phyloP scores from a whole-genome alignment of 2,888 invertebrate species.

The Nomada goodeniana region DNA sequence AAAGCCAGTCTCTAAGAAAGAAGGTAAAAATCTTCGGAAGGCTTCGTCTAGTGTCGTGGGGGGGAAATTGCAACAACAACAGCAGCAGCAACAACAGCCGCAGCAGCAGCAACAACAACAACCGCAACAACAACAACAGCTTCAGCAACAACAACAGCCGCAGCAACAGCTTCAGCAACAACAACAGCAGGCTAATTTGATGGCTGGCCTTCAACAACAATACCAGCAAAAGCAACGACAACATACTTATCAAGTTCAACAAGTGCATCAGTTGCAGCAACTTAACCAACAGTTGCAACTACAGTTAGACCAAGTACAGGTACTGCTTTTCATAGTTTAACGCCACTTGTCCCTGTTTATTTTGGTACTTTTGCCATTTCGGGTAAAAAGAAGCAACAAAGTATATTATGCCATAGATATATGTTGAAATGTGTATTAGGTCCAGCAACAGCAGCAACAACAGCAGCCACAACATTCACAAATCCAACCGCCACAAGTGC shows the following conservation, averaged over 20 bases:
- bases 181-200: conserved; percentile 78
- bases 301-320: conserved; percentile 82
- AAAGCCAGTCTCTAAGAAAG: conserved; percentile 92
- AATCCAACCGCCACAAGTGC: conserved; percentile 46
- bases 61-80: conserved; percentile 76
- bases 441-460: conserved; percentile 74
- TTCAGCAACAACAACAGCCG: conserved; percentile 78
- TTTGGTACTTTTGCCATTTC: background rate
- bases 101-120: conserved; percentile 79
- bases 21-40: conserved; percentile 90
- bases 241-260: conserved; percentile 81
- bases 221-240: conserved; percentile 80
- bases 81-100: conserved; percentile 77
- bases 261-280: conserved; percentile 83
- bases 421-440: conserved; percentile 33
- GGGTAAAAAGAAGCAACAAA: background rate
- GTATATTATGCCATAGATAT: background rate
- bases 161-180: conserved; percentile 80
- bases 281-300: conserved; percentile 82
- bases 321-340: conserved; percentile 37
- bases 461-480: conserved; percentile 73
- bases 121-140: conserved; percentile 79
- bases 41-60: conserved; percentile 76
- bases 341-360: background rate
- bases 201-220: conserved; percentile 82